These are phyloP conservation scores for Menura novaehollandiae DNA, from an alignment of 2,113 vertebrate genomes.

Conservation along the genomic window DNA sequence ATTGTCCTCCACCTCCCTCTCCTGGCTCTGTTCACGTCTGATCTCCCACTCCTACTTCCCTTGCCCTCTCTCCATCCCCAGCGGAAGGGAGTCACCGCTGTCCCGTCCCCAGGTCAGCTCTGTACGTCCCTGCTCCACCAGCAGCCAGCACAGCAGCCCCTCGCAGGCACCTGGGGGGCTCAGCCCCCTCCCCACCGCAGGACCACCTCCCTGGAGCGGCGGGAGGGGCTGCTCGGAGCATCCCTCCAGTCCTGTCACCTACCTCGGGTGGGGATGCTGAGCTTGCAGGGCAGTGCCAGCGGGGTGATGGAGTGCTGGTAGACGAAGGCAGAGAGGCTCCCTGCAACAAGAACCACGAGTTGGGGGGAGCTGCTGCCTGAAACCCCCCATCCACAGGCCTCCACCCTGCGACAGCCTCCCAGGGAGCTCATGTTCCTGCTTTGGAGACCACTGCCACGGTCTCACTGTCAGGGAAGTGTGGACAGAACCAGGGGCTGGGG, in stretches of 20 bases:
- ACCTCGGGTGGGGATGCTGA: constrained; percentile 81
- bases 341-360: constrained; percentile 39
- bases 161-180: fast-evolving
- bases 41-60: not conserved
- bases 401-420: fast-evolving
- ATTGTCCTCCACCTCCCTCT: not conserved
- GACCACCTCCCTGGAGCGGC: not conserved
- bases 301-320: constrained; percentile 86
- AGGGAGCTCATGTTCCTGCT: not conserved
- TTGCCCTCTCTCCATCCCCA: not conserved
- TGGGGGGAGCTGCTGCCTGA: fast-evolving
- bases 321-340: constrained; percentile 89
- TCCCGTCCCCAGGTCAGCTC: fast-evolving
- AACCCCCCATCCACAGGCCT: fast-evolving
- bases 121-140: not conserved
- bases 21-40: not conserved
- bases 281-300: constrained; percentile 82
- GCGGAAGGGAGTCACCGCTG: not conserved
- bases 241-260: not conserved
- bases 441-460: fast-evolving
- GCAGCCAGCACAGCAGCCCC: not conserved
- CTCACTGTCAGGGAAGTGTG: fast-evolving
- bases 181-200: not conserved
- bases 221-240: fast-evolving
- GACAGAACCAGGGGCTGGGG: not conserved